Base-by-base conservation (phyloP, 2,113 vertebrate genomes). In the Clarias gariepinus region DNA sequence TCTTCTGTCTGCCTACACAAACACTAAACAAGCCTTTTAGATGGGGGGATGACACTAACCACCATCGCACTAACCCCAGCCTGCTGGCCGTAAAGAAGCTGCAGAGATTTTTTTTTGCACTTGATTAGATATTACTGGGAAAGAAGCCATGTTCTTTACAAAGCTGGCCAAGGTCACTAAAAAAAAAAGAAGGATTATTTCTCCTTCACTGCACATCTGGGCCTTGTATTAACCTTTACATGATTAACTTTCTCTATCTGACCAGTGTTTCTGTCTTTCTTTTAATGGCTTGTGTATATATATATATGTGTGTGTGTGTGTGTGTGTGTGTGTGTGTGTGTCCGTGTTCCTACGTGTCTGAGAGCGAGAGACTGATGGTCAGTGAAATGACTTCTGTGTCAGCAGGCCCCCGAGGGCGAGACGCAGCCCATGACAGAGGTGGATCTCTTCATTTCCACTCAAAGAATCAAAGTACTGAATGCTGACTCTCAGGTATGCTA, bases 371-470 rank as follows among this genome's bases (percentile, higher is more conserved):
- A 74, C 47, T 68, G 74, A 58, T 66, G 89, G 64, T 85, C n/a
- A 81, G 52, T 79, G 7, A 53, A 19, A 80, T 85, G 88, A 13
- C 81, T n/a, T 0, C 86, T 89, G 93, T 90, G 89, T 90, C 92
- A 93, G 47, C 88, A 99, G 98, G 96, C 96, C 82, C 94, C 97
- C 61, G 97, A 99, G 92, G 96, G 96, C 0, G 97, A 97, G 89
- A 95, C 96, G 87, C 97, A 98, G 77, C 96, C 97, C 23, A 96
- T 97, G 97, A 98, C 97, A 0, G 97, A 99, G 91, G 98, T 99
- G 92, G 98, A 99, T 88, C 97, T 99, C 91, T 99, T 99, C 94
- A 99, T 99, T 92, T 99, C 98, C 66, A 99, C 98, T 3, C 97
- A 99, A 93, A 97, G 98, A 93, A 98, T 99, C 91, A 99, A 99